Conservation (phyloP, 2,888 invertebrate species). For the Ichneumon xanthorius region DNA sequence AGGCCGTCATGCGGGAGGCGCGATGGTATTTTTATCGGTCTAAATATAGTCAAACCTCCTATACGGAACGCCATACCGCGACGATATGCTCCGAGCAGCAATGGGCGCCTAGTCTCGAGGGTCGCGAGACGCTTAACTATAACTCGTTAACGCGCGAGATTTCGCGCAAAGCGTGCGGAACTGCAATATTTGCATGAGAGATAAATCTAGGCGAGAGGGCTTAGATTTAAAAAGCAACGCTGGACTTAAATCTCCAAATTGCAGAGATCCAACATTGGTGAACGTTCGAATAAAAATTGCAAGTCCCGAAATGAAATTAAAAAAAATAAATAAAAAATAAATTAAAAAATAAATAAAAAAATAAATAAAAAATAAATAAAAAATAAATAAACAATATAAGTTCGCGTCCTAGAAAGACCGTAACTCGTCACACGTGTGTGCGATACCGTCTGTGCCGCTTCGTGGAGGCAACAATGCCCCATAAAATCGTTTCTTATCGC, state of each 20-base stretch:
- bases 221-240: neutral
- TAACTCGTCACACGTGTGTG: slow-evolving; percentile 12
- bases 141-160: slow-evolving; percentile 51
- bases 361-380: neutral
- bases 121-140: slow-evolving; percentile 44
- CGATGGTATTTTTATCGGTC: slow-evolving; percentile 84
- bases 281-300: neutral
- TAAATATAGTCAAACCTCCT: slow-evolving; percentile 83
- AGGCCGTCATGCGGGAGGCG: slow-evolving; percentile 84
- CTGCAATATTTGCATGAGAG: neutral
- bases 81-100: slow-evolving; percentile 55
- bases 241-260: neutral
- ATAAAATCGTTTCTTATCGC: slow-evolving; percentile 67
- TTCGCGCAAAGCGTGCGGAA: neutral
- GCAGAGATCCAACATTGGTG: neutral
- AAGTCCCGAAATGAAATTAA: no score
- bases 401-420: slow-evolving; percentile 29
- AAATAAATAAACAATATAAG: slow-evolving; percentile 2
- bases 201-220: neutral
- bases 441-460: slow-evolving; percentile 40
- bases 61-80: slow-evolving; percentile 81
- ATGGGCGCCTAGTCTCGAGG: slow-evolving; percentile 46
- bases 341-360: neutral
- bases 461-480: slow-evolving; percentile 65
- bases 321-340: neutral